Percentiles rank a stretch among this genome's conserved stretches.
phyloP scores from a whole-genome alignment of 2,113 vertebrate species.

The Apistogramma diplotaenia region DNA sequence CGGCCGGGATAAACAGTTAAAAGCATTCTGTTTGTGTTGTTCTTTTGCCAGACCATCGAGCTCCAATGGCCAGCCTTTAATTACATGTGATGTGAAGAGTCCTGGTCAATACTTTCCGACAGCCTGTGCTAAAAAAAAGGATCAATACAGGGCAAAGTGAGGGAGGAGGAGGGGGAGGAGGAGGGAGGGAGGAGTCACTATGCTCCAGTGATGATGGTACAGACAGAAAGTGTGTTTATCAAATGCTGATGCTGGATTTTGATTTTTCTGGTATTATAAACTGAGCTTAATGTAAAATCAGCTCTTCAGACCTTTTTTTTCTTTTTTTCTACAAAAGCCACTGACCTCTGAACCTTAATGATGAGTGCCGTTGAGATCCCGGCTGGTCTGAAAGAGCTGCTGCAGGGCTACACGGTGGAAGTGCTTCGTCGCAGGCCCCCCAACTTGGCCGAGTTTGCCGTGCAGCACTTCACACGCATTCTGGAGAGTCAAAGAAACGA shows the following conservation, averaged over 20 bases:
- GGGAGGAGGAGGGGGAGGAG: conserved; percentile 22
- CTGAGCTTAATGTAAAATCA: background rate
- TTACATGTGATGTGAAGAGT: conserved; percentile 49
- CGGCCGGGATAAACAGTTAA: background rate
- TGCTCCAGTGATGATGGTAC: background rate
- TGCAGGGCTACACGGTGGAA: conserved; percentile 90
- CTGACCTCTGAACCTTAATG: background rate
- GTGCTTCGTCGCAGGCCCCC: conserved; percentile 84
- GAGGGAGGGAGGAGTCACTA: conserved; percentile 7
- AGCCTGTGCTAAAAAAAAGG: conserved; percentile 49
- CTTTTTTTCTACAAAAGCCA: background rate
- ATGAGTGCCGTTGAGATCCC: conserved; percentile 86
- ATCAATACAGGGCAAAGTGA: conserved; percentile 54
- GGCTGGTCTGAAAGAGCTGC: conserved; percentile 85
- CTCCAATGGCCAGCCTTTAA: conserved; percentile 41
- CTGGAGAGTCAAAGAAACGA: conserved; percentile 68
- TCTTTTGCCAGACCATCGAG: conserved; percentile 1
- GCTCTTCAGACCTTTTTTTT: background rate
- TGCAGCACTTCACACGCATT: conserved; percentile 84
- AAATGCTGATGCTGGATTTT: background rate
- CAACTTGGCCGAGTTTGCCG: conserved; percentile 86
- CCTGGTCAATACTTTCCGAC: conserved; percentile 72
- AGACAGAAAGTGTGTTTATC: background rate
- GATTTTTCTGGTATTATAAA: background rate
- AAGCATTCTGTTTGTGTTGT: background rate